phyloP scores from a whole-genome alignment of 2,888 invertebrate genomes.

The Steromphala cineraria region DNA sequence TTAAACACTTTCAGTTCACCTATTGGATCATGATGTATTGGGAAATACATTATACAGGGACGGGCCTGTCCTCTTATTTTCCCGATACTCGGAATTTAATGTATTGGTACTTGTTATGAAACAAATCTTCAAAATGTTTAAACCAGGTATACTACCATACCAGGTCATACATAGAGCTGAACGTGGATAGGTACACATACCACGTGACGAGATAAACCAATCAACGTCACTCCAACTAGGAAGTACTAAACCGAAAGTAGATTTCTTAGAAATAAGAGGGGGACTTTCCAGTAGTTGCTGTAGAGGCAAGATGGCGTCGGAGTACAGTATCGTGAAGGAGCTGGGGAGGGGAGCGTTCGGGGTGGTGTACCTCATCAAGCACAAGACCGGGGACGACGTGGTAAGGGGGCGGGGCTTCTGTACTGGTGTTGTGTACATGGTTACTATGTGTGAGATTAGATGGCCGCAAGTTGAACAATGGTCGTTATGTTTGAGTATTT shows the following conservation, averaged over 20 bases:
- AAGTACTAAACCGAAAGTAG: neutral
- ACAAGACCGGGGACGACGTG: slow-evolving; percentile 25
- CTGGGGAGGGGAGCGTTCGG: slow-evolving; percentile 57
- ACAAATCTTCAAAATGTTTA: no score
- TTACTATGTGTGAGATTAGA: neutral
- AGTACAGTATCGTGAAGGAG: neutral
- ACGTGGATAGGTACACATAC: no score
- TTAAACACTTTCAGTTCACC: no score
- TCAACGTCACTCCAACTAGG: neutral
- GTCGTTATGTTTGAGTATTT: neutral
- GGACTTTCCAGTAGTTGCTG: neutral
- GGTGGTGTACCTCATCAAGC: slow-evolving; percentile 50
- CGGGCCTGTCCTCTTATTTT: no score
- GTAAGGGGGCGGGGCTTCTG: slow-evolving; percentile 19
- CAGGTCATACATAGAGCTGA: no score
- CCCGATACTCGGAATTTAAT: no score
- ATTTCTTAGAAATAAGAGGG: no score
- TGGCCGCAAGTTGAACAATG: neutral
- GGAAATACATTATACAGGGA: no score
- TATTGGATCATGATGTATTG: no score
- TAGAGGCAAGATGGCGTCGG: neutral
- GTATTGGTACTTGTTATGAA: no score
- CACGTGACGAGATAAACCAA: no score
- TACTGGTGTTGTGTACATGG: neutral
- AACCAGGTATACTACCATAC: no score